Base-by-base conservation (phyloP, 1,140 invertebrate species). In the Trypoxylus dichotomus region DNA sequence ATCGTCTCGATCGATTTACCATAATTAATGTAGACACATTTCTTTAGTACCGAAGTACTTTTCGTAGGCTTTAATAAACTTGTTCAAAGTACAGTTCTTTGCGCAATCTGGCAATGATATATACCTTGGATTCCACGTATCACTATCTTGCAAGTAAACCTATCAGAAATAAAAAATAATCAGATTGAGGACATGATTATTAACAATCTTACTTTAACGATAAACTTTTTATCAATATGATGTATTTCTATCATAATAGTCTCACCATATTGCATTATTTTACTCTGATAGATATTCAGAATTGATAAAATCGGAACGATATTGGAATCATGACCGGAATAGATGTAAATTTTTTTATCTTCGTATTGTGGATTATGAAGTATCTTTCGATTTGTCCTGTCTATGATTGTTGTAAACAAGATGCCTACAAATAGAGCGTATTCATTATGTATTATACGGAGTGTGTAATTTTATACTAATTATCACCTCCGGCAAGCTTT, bases 281-380 rank as follows among this genome's bases (percentile, higher is more conserved):
- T 88, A 2, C 88, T 85, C 72, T 91, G 86, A 82, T 90, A 94
- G 1, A 92, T 88, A 7, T 87, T 87, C 11, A 93, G 84, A 0
- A 90, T 89, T 10, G 88, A 85, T 79, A 94, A 87, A 10, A 94
- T 79, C 15, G 89, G 89, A 1, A 91, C 89, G 1, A 95, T 86
- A 41, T 92, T 94, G 63, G 90, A 91, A 83, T 95, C 94, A 83
- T 95, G 93, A 8, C 88, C 91, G 6, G 90, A 90, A 81, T 90
- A 91, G 32, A 92, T 79, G 60, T 41, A 72, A 58, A 77, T 85
- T 82, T 3, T 75, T 27, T 41, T 41, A 24, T 41, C 37, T 42
- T 13, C 15, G 29, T 37, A 74, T 19, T 21, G 19, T 3, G 37
- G 72, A 42, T 5, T 21, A 24, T 24, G n/a, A 11, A 37, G 29